Percentiles rank a stretch among this genome's conserved stretches.
These are phyloP conservation scores for Diabrotica balteata DNA, from an alignment of 2,888 invertebrate genomes.

Conservation along the genomic window DNA sequence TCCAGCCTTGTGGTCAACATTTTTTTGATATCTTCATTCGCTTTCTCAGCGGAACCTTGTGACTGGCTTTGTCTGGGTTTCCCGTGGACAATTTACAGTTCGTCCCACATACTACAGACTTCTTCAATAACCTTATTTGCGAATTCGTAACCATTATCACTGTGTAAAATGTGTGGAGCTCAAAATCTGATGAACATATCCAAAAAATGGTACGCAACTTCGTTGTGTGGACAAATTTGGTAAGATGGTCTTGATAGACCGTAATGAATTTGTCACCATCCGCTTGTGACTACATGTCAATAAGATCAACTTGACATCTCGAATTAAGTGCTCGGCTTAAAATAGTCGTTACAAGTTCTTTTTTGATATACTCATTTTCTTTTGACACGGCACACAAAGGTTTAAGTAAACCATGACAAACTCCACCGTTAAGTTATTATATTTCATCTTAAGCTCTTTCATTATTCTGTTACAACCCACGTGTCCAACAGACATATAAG, in stretches of 20 bases:
- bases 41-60: constrained; percentile 48
- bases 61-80: background rate
- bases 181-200: constrained; percentile 36
- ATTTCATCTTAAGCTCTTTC: constrained; percentile 21
- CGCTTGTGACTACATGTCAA: constrained; percentile 34
- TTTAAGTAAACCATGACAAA: constrained; percentile 21
- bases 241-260: constrained; percentile 37
- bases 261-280: constrained; percentile 40
- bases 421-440: constrained; percentile 26
- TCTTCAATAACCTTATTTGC: constrained; percentile 9
- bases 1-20: constrained; percentile 53
- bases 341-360: background rate
- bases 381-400: background rate
- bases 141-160: constrained; percentile 29
- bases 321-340: constrained; percentile 12
- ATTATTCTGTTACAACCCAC: constrained; percentile 36
- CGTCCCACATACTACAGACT: constrained; percentile 25
- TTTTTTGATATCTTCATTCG: constrained; percentile 43
- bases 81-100: too few species aligned
- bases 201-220: constrained; percentile 41
- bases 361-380: background rate
- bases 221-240: constrained; percentile 42
- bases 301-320: too few species aligned
- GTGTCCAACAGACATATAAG: constrained; percentile 37
- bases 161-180: constrained; percentile 29